Evolutionary conservation across 2,113 vertebrate species (phyloP).

Genomic region (Propithecus coquereli): DNA sequence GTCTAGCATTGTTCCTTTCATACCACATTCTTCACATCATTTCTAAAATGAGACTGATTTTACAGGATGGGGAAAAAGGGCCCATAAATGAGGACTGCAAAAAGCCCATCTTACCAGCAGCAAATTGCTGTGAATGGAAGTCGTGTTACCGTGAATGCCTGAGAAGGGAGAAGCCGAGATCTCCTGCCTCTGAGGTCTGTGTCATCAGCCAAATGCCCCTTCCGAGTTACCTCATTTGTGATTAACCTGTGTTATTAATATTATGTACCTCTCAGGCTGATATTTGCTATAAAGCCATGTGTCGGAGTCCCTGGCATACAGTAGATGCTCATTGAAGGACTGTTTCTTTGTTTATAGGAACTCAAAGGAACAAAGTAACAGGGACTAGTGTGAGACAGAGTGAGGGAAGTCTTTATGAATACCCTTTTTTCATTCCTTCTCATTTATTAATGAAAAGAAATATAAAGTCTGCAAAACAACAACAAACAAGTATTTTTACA

Average conservation of each 20-base stretch:
- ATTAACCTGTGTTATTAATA: neutral
- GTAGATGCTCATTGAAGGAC: neutral
- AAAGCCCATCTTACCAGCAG: neutral
- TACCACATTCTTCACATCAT: neutral
- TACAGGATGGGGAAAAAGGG: neutral
- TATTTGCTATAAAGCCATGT: neutral
- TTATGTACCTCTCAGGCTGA: neutral
- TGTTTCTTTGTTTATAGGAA: neutral
- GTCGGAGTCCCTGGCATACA: too few species aligned
- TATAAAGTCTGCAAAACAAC: neutral
- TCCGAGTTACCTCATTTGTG: neutral
- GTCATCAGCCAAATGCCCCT: rapidly evolving
- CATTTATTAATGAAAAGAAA: neutral
- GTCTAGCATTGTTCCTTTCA: neutral
- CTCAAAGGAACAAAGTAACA: neutral
- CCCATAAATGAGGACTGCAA: neutral
- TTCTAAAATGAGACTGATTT: neutral
- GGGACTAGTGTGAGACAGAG: rapidly evolving
- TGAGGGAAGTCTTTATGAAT: too few species aligned
- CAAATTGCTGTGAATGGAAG: neutral
- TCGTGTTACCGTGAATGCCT: rapidly evolving
- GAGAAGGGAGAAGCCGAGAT: neutral
- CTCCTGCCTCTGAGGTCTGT: neutral
- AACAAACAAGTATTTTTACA: neutral
- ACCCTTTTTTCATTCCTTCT: neutral